Conservation (phyloP, 2,888 invertebrate species). For the Parnassius smintheus region DNA sequence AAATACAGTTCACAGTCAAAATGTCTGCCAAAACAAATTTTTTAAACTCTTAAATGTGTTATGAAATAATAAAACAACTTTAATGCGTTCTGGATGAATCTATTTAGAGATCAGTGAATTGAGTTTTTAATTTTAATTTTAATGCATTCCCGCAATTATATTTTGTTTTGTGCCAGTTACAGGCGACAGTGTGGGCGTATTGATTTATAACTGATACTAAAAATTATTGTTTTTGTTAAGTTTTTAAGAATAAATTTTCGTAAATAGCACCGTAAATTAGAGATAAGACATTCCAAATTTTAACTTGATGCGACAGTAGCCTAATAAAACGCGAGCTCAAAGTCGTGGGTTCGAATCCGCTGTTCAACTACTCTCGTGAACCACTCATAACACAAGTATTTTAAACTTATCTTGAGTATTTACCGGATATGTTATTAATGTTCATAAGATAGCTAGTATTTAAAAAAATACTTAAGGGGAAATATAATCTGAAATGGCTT, state of each 20-base stretch:
- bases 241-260: not conserved
- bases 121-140: slow-evolving; percentile 12
- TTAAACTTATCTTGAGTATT: no score
- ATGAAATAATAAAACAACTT: slow-evolving; percentile 15
- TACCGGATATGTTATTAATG: no score
- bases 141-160: slow-evolving; percentile 5
- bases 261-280: no score
- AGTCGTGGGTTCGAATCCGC: no score
- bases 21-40: slow-evolving; percentile 3
- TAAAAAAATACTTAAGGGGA: no score
- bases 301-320: no score
- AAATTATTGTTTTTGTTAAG: slow-evolving; percentile 6
- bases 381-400: no score
- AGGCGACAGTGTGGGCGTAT: slow-evolving; percentile 4
- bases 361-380: no score
- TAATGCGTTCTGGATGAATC: slow-evolving; percentile 11
- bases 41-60: slow-evolving; percentile 34
- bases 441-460: no score
- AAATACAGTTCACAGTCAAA: not conserved
- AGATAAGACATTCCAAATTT: no score
- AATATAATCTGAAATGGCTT: no score
- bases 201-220: slow-evolving; percentile 14
- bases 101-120: slow-evolving; percentile 7
- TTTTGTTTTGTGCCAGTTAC: not conserved
- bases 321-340: no score